A percentile compares a stretch with the other conserved stretches of the same genome.
phyloP scores from a whole-genome alignment of 2,888 invertebrate genomes.

The Agrotis clavis region DNA sequence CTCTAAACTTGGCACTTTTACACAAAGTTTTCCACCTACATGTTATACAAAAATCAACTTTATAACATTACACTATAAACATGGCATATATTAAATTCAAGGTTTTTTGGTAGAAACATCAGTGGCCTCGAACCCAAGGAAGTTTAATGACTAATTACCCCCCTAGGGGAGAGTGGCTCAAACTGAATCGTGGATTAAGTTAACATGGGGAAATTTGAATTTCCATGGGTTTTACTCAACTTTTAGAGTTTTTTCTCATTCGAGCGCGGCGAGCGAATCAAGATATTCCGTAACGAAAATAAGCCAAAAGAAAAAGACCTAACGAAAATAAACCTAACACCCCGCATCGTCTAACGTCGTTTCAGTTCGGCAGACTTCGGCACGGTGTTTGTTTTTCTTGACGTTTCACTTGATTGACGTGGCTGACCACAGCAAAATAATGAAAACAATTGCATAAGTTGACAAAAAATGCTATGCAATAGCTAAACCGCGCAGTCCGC shows the following conservation, averaged over 20 bases:
- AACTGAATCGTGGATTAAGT: conserved; percentile 61
- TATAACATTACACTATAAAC: accelerated
- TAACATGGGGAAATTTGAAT: conserved; percentile 46
- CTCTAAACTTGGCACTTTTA: conserved; percentile 66
- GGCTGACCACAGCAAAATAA: no score
- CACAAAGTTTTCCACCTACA: conserved; percentile 18
- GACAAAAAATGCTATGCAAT: no score
- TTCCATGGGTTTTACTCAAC: conserved; percentile 26
- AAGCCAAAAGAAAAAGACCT: no score
- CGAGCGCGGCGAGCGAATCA: no score
- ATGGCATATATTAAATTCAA: conserved; percentile 19
- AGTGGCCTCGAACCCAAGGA: conserved; percentile 61
- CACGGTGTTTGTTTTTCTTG: no score
- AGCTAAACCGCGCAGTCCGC: no score
- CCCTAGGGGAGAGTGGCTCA: conserved; percentile 41
- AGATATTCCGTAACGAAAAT: no score
- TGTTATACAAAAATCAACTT: conserved; percentile 10
- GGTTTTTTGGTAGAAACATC: conserved; percentile 29
- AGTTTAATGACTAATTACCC: conserved; percentile 74
- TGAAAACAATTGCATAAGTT: no score
- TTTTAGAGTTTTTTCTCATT: background rate
- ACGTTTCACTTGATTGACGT: no score
- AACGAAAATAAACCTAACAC: no score
- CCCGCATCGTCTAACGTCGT: no score
- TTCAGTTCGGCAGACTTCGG: no score